phyloP scores from a whole-genome alignment of 2,113 vertebrate species.

The Holacanthus passer region DNA sequence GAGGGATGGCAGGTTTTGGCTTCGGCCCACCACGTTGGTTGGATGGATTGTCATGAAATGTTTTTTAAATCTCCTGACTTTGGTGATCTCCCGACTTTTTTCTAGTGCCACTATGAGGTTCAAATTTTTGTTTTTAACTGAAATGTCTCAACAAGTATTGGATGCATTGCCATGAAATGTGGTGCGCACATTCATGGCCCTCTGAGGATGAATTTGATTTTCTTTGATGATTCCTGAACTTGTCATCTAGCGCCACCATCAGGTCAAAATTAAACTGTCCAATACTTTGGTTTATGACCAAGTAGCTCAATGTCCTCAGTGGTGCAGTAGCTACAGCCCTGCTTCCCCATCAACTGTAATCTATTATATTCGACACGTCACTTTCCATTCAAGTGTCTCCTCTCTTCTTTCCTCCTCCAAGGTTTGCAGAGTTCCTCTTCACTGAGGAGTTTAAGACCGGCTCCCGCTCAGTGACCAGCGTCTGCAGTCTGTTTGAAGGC shows the following conservation, averaged over 20 bases:
- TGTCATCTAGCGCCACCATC: too few species aligned
- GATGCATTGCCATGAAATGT: background rate
- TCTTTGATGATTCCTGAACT: too few species aligned
- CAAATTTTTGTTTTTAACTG: background rate
- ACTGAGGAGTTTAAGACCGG: constrained; percentile 91
- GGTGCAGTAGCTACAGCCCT: background rate
- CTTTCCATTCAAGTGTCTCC: background rate
- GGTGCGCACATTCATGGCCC: background rate
- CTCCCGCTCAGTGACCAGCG: constrained; percentile 86
- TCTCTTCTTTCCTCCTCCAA: constrained; percentile 62
- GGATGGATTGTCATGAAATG: too few species aligned
- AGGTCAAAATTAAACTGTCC: too few species aligned
- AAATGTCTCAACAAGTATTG: background rate
- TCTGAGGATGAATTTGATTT: too few species aligned
- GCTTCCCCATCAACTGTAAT: background rate
- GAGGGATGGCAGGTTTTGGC: too few species aligned
- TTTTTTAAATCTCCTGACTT: background rate
- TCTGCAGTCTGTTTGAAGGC: constrained; percentile 91
- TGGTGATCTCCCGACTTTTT: background rate
- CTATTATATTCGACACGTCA: constrained; percentile 18
- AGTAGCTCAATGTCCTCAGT: background rate
- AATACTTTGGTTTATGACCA: too few species aligned
- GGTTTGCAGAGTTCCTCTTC: constrained; percentile 94
- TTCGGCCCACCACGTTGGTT: background rate
- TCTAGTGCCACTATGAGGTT: too few species aligned